Percentiles rank a stretch among this genome's conserved stretches.
Conservation (phyloP, 2,888 invertebrate genomes). For the Ormyrus thymus region DNA sequence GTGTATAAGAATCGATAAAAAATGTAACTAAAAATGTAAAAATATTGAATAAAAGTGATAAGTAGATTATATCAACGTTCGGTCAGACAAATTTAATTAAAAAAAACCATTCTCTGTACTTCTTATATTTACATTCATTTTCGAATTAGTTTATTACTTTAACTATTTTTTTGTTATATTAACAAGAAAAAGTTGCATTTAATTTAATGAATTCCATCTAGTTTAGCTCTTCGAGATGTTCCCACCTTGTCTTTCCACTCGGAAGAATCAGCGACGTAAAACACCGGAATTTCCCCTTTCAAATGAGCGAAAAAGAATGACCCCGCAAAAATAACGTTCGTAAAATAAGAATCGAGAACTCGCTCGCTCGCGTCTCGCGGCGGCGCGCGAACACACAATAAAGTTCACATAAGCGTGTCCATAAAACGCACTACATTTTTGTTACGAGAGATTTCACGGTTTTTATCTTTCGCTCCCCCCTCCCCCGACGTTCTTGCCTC, state of each 20-base stretch:
- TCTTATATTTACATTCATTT: too few relatives aligned
- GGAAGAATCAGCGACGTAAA: not conserved
- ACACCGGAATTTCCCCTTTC: not conserved
- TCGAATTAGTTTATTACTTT: too few relatives aligned
- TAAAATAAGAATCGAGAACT: not conserved
- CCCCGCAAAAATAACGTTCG: not conserved
- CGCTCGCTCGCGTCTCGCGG: not conserved
- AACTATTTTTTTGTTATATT: too few relatives aligned
- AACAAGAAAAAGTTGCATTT: too few relatives aligned
- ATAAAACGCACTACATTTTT: slow-evolving; percentile 23
- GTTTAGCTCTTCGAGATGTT: not conserved
- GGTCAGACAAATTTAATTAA: too few relatives aligned
- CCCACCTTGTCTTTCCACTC: not conserved
- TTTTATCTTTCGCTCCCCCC: not conserved
- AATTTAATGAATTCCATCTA: too few relatives aligned
- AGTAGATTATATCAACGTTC: too few relatives aligned
- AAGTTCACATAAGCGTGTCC: slow-evolving; percentile 19
- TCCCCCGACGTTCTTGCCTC: too few relatives aligned
- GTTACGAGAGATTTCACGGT: slow-evolving; percentile 35
- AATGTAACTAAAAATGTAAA: too few relatives aligned
- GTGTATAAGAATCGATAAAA: too few relatives aligned
- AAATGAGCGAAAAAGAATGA: not conserved
- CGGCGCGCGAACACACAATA: slow-evolving; percentile 1
- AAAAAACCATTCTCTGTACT: too few relatives aligned
- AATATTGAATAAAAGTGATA: too few relatives aligned